phyloP scores from a whole-genome alignment of 2,888 invertebrate species.

The Tipula lateralis region DNA sequence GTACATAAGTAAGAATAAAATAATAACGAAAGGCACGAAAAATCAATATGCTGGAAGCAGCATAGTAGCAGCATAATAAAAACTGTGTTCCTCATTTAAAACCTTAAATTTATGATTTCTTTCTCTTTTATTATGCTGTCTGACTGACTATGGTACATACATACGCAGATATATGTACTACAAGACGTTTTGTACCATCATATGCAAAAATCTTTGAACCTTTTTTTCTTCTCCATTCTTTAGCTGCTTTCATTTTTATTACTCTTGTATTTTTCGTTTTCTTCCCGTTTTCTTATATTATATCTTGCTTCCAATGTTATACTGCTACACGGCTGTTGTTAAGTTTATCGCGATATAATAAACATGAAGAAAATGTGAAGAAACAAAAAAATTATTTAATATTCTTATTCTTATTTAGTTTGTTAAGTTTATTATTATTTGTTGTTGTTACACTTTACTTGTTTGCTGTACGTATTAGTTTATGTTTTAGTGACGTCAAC shows the following conservation, averaged over 20 bases:
- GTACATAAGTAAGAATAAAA: not conserved
- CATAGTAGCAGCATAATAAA: not conserved
- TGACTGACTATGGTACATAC: not conserved
- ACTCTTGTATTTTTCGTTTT: not conserved
- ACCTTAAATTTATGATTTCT: not conserved
- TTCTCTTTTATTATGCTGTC: not conserved
- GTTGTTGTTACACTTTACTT: not conserved
- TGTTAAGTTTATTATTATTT: not conserved
- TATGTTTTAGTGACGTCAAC: not conserved
- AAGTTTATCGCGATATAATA: not conserved
- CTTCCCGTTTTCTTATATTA: not conserved
- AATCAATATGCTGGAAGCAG: slow-evolving; percentile 6
- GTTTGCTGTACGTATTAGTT: not conserved
- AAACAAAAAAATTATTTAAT: not conserved
- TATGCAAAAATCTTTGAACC: slow-evolving; percentile 11
- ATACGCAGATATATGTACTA: not conserved
- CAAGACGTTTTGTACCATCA: not conserved
- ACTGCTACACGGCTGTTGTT: not conserved
- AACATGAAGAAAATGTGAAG: not conserved
- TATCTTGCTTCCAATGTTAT: not conserved
- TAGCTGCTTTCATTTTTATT: not conserved
- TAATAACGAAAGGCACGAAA: not conserved
- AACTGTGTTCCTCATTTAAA: not conserved
- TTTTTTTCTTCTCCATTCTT: not conserved
- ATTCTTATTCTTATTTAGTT: not conserved